These are phyloP conservation scores for Choreutis nemorana DNA, from an alignment of 2,888 invertebrate genomes.

Conservation along the genomic window DNA sequence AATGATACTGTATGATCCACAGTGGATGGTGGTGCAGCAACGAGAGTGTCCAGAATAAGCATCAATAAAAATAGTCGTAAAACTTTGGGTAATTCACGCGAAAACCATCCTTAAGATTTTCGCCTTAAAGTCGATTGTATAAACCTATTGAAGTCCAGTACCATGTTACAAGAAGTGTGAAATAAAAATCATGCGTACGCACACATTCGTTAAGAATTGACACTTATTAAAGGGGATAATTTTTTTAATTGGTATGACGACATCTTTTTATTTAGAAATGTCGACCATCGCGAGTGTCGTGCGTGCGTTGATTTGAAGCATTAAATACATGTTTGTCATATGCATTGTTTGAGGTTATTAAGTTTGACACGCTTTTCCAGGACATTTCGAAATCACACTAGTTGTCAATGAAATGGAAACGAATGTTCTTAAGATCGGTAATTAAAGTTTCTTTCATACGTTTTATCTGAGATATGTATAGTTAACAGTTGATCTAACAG, in stretches of 20 bases:
- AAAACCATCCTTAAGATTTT: constrained; percentile 24
- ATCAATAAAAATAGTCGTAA: constrained; percentile 65
- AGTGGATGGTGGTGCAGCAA: constrained; percentile 37
- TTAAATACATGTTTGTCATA: no score
- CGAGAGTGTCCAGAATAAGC: constrained; percentile 59
- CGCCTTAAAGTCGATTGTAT: constrained; percentile 22
- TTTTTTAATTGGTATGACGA: constrained; percentile 66
- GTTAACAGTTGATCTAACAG: no score
- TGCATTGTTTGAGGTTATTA: no score
- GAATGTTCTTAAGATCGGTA: no score
- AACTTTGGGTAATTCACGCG: constrained; percentile 16
- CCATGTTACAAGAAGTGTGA: constrained; percentile 50
- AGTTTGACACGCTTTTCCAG: no score
- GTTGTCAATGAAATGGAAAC: no score
- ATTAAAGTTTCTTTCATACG: no score
- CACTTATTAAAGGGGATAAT: constrained; percentile 64
- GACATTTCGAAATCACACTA: no score
- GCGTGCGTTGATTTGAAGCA: no score
- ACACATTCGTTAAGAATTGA: constrained; percentile 67
- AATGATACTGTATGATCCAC: constrained; percentile 28
- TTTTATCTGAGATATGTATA: no score
- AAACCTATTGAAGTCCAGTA: constrained; percentile 20
- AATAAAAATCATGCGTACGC: constrained; percentile 64
- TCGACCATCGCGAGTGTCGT: constrained; percentile 31
- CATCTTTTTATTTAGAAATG: constrained; percentile 52